Evolutionary conservation across 2,888 invertebrate species (phyloP).

Genomic region (Eulithis testata): DNA sequence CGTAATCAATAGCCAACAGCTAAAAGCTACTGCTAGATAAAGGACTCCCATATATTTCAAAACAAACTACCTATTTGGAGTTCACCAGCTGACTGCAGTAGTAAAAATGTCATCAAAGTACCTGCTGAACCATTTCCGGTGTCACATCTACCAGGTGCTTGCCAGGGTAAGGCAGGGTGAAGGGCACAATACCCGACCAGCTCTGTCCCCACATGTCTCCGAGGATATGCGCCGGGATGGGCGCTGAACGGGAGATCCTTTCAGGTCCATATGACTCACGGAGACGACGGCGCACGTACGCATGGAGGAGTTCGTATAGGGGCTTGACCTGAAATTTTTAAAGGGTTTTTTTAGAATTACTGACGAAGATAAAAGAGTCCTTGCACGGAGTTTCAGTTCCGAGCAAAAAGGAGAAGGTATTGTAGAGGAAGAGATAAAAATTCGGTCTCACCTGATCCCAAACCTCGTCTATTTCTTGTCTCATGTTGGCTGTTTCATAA

Average conservation of each 20-base stretch:
- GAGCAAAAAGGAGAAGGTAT: too few species aligned
- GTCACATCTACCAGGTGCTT: slow-evolving; percentile 93
- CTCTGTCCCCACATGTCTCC: slow-evolving; percentile 97
- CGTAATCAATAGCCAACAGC: too few species aligned
- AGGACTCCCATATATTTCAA: too few species aligned
- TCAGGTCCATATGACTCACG: slow-evolving; percentile 94
- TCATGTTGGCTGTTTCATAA: slow-evolving; percentile 91
- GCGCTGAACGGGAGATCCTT: slow-evolving; percentile 90
- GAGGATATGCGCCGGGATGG: slow-evolving; percentile 93
- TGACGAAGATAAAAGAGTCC: too few species aligned
- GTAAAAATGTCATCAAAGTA: too few species aligned
- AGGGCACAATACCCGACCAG: slow-evolving; percentile 92
- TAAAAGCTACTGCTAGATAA: too few species aligned
- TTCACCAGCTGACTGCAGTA: too few species aligned
- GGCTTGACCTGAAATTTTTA: slow-evolving; percentile 86
- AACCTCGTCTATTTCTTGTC: slow-evolving; percentile 91
- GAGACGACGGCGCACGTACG: slow-evolving; percentile 93
- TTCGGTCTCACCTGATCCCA: slow-evolving; percentile 87
- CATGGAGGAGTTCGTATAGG: slow-evolving; percentile 93
- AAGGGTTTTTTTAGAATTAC: too few species aligned
- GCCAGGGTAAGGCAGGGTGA: slow-evolving; percentile 94
- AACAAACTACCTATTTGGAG: too few species aligned
- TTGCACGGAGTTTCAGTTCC: too few species aligned
- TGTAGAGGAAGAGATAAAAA: not conserved
- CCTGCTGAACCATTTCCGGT: slow-evolving; percentile 90